Base-by-base conservation (phyloP, 1,140 invertebrate genomes). In the Melanaphis sacchari region DNA sequence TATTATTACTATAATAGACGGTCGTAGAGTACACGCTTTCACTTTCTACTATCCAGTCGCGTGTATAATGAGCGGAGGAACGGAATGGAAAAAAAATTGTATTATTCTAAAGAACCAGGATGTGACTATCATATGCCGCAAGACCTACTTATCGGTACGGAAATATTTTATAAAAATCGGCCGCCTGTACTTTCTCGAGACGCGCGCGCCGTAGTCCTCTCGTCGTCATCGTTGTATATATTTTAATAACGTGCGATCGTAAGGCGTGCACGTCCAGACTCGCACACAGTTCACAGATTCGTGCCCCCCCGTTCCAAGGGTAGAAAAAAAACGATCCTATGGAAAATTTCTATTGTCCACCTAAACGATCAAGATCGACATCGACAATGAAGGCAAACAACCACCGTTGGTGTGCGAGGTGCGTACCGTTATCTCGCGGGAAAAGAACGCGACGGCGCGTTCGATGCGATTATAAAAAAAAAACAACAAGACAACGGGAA, bases 51-150 rank as follows among this genome's bases (percentile, higher is more conserved):
- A 82, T 81, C 66, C 81, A 93, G 81, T 93, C 81, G 91, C 46
- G 90, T 49, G 31, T 82, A 66, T 41, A 66, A 90, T 26, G 89
- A 76, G 59, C 59, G 59, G 41, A 89, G 36, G 87, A n/a, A 46
- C 15, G 43, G 31, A 87, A 43, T 46, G 40, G 31, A 66, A 81
- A 92, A 76, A 85, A 85, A 93, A 49, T 52, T 21, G 43, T 84
- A 82, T 92, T 82, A 49, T 93, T 54, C 36, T 31, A 43, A 92
- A 92, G 43, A 93, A 93, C 81, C 91, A 93, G 91, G 91, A 93
- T 93, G 81, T 85, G 91, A 54, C 90, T 26, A 36, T 76, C 15
- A 76, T 76, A 40, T 40, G 82, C 36, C 82, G 38, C 38, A 91
- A 93, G 91, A 93, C 91, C 91, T 93, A 93, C 91, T 93, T 93